phyloP scores from a whole-genome alignment of 1,140 invertebrate species.

The Drosophila nasuta region DNA sequence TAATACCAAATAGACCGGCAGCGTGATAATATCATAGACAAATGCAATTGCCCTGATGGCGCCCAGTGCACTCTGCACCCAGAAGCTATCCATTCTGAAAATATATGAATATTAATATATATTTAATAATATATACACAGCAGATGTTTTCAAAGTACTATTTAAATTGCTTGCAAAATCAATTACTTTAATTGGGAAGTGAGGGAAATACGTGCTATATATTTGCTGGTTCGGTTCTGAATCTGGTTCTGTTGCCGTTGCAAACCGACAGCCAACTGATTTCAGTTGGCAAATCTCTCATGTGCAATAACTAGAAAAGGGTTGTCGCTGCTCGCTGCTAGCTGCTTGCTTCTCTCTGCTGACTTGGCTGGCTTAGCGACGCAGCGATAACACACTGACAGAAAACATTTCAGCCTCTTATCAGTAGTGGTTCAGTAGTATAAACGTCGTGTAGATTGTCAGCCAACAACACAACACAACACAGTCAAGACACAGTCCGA shows the following conservation, averaged over 20 bases:
- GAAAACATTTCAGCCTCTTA: slow-evolving; percentile 25
- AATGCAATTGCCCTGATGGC: slow-evolving; percentile 92
- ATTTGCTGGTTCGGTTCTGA: background rate
- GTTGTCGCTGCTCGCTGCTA: slow-evolving; percentile 9
- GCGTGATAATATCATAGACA: slow-evolving; percentile 95
- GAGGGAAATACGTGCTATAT: background rate
- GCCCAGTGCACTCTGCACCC: slow-evolving; percentile 90
- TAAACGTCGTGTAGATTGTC: slow-evolving; percentile 13
- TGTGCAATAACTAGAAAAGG: slow-evolving; percentile 53
- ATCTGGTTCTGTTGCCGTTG: slow-evolving; percentile 43
- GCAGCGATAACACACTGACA: slow-evolving; percentile 24
- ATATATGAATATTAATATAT: background rate
- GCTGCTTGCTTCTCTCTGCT: too few relatives aligned
- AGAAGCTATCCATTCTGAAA: slow-evolving; percentile 91
- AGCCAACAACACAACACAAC: background rate
- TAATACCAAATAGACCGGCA: slow-evolving; percentile 94
- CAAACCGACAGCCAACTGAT: slow-evolving; percentile 68
- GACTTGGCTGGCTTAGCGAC: background rate
- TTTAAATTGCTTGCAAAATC: slow-evolving; percentile 37
- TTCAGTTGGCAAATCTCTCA: slow-evolving; percentile 64
- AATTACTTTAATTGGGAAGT: background rate
- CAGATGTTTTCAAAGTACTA: background rate
- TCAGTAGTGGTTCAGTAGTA: slow-evolving; percentile 19
- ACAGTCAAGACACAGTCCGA: slow-evolving; percentile 4
- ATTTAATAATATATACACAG: too few relatives aligned